Percentiles rank a stretch among this genome's conserved stretches.
Evolutionary conservation across 2,888 invertebrate genomes (phyloP).

Genomic region (Penaeus monodon): DNA sequence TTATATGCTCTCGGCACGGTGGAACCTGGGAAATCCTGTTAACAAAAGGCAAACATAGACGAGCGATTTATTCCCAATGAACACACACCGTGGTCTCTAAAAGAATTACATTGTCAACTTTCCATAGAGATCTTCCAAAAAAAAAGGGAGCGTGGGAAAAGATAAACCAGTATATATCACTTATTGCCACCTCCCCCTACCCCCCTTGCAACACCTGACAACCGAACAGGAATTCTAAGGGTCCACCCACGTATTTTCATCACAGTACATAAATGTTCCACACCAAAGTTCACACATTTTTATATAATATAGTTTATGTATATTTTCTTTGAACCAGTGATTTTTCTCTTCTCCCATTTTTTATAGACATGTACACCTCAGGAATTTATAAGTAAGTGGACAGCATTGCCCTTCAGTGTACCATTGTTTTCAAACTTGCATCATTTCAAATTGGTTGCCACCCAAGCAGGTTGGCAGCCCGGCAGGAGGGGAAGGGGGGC

Average conservation of each 20-base stretch:
- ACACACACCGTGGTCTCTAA: not conserved
- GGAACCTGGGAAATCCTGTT: too few relatives aligned
- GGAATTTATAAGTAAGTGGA: slow-evolving; percentile 44
- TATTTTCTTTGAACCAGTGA: slow-evolving; percentile 34
- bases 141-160: too few relatives aligned
- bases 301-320: slow-evolving; percentile 33
- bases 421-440: slow-evolving; percentile 1
- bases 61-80: too few relatives aligned
- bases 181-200: not conserved
- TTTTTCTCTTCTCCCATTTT: slow-evolving; percentile 12
- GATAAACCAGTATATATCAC: too few relatives aligned
- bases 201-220: not conserved
- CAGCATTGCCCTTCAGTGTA: slow-evolving; percentile 39
- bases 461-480: not conserved
- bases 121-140: not conserved
- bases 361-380: slow-evolving; percentile 51
- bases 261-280: slow-evolving; percentile 23
- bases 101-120: not conserved
- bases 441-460: not conserved
- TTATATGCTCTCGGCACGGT: too few relatives aligned
- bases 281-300: slow-evolving; percentile 36
- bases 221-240: too few relatives aligned
- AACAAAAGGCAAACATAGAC: too few relatives aligned
- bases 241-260: not conserved
- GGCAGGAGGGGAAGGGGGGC: not conserved